phyloP scores from a whole-genome alignment of 2,888 invertebrate genomes.

The Platycheirus albimanus region DNA sequence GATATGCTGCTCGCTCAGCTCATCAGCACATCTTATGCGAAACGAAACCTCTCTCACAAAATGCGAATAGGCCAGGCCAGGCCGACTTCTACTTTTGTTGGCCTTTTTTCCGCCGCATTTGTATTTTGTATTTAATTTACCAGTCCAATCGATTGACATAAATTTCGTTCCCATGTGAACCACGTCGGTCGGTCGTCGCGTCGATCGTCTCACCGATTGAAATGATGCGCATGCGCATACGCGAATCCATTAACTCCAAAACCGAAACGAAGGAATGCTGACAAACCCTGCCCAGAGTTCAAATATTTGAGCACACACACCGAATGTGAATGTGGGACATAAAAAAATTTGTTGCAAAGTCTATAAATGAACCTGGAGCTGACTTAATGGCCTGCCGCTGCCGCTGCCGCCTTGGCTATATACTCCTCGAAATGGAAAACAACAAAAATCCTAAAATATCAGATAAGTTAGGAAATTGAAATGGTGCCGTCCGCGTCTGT shows the following conservation, averaged over 20 bases:
- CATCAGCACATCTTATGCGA: constrained; percentile 55
- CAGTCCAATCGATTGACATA: constrained; percentile 66
- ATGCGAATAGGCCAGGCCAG: constrained; percentile 17
- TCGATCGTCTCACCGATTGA: no score
- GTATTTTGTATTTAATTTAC: constrained; percentile 26
- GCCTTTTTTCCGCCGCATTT: not conserved
- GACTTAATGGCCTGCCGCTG: not conserved
- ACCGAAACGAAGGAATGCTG: constrained; percentile 40
- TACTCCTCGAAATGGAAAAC: constrained; percentile 46
- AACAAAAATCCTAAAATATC: constrained; percentile 47
- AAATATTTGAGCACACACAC: constrained; percentile 51
- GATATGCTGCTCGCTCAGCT: no score
- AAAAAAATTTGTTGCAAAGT: constrained; percentile 36
- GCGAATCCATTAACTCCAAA: constrained; percentile 37
- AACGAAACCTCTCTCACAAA: constrained; percentile 23
- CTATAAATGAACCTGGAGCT: constrained; percentile 15
- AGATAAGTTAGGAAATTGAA: constrained; percentile 63
- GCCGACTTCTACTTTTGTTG: constrained; percentile 37
- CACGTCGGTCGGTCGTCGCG: no score
- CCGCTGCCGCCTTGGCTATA: not conserved
- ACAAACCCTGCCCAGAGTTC: constrained; percentile 67
- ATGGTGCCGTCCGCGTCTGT: constrained; percentile 39
- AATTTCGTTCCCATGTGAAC: constrained; percentile 58
- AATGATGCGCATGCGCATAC: constrained; percentile 54
- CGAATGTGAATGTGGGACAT: constrained; percentile 61